Evolutionary conservation across 2,113 vertebrate genomes (phyloP).

Genomic region (Ploceus nigricollis): DNA sequence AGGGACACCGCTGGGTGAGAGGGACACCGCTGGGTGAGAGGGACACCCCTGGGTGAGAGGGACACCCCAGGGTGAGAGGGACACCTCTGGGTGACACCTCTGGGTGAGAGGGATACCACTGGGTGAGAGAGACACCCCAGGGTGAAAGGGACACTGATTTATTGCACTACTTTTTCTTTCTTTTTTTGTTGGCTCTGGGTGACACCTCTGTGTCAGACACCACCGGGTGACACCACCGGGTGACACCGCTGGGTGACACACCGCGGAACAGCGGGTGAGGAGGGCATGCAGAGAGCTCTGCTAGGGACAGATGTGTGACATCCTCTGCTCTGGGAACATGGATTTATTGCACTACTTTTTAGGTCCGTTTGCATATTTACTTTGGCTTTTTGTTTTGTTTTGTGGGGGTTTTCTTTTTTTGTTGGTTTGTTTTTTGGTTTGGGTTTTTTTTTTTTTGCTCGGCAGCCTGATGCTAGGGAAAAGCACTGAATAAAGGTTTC

Average conservation of each 20-base stretch:
- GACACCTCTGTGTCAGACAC: too few species aligned
- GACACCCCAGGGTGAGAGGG: too few species aligned
- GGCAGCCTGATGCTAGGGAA: neutral
- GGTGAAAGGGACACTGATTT: too few species aligned
- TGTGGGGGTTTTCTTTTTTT: neutral
- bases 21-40: too few species aligned
- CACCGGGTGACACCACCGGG: neutral
- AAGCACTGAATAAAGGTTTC: neutral
- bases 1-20: too few species aligned
- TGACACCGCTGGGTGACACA: neutral
- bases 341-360: neutral
- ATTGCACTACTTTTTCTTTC: too few species aligned
- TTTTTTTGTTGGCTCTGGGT: too few species aligned
- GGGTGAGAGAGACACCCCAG: too few species aligned
- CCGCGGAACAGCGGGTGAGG: rapidly evolving
- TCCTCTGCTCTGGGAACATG: neutral
- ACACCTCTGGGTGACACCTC: too few species aligned
- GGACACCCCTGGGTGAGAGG: too few species aligned
- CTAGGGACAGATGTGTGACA: neutral
- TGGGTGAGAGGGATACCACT: too few species aligned
- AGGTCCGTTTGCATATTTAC: neutral
- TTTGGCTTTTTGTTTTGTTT: neutral
- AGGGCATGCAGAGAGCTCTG: neutral
- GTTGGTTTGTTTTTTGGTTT: neutral
- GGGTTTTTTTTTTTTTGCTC: rapidly evolving